Conservation (phyloP, 1,140 invertebrate genomes). For the Micrasema longulum region DNA sequence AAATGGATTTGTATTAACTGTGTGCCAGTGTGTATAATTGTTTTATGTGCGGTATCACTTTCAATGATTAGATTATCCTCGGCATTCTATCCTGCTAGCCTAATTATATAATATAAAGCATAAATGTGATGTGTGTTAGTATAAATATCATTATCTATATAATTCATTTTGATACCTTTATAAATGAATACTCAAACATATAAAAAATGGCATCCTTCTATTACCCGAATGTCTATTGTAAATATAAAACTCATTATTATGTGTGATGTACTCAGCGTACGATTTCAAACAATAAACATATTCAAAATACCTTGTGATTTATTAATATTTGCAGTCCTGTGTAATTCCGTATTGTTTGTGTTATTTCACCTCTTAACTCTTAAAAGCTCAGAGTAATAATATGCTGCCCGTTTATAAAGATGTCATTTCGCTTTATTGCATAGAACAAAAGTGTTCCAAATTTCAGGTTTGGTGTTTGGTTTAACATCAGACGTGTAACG, state of each 20-base stretch:
- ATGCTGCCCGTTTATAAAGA: too few relatives aligned
- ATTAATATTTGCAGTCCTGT: too few relatives aligned
- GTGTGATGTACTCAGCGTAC: constrained; percentile 22
- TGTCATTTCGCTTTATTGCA: too few relatives aligned
- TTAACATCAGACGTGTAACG: too few relatives aligned
- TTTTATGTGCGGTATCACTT: constrained; percentile 15
- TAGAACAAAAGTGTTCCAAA: too few relatives aligned
- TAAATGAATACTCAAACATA: constrained; percentile 39
- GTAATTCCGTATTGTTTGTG: too few relatives aligned
- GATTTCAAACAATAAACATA: constrained; percentile 34
- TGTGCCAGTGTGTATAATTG: constrained; percentile 20
- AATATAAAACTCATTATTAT: constrained; percentile 22
- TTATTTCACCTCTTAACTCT: too few relatives aligned
- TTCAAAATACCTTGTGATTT: background rate
- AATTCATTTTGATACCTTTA: constrained; percentile 41
- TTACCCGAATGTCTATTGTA: constrained; percentile 25
- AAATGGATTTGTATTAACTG: constrained; percentile 21
- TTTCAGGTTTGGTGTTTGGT: too few relatives aligned
- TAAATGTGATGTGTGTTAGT: background rate
- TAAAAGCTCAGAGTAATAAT: too few relatives aligned
- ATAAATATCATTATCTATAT: constrained; percentile 7
- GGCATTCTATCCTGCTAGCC: constrained; percentile 3
- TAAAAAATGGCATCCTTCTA: constrained; percentile 4
- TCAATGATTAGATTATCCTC: constrained; percentile 5
- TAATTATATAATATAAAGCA: constrained; percentile 6